Evolutionary conservation across 2,888 invertebrate species (phyloP).

Genomic region (Platycheirus albimanus): DNA sequence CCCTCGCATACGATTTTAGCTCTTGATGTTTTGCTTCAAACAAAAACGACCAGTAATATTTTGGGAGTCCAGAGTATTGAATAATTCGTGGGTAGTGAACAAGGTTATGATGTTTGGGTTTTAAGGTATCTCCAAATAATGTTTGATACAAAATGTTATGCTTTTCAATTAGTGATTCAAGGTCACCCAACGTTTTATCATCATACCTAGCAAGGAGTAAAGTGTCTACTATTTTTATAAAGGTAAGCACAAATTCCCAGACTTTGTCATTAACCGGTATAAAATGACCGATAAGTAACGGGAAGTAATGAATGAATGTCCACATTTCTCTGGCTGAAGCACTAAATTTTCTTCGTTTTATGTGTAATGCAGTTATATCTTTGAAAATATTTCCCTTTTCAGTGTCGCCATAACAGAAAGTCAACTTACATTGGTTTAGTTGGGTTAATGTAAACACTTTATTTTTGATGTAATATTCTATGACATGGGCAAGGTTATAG

Average conservation of each 20-base stretch:
- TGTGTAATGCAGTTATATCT: background rate
- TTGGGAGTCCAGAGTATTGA: constrained; percentile 9
- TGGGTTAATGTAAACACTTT: background rate
- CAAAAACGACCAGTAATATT: constrained; percentile 5
- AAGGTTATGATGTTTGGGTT: constrained; percentile 13
- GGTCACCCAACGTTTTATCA: background rate
- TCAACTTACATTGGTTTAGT: background rate
- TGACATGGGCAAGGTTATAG: background rate
- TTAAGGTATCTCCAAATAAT: constrained; percentile 32
- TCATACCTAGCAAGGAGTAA: constrained; percentile 32
- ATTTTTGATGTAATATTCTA: background rate
- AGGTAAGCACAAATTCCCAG: constrained; percentile 47
- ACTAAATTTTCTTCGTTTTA: background rate
- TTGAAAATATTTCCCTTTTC: background rate
- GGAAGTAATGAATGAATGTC: constrained; percentile 53
- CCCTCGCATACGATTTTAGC: constrained; percentile 4
- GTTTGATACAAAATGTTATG: constrained; percentile 31
- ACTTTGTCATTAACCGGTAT: too few relatives aligned
- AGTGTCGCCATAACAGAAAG: background rate
- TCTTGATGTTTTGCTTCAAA: constrained; percentile 18
- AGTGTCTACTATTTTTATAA: constrained; percentile 35
- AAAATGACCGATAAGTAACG: constrained; percentile 62
- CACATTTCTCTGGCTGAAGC: constrained; percentile 8
- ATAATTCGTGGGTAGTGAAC: constrained; percentile 16
- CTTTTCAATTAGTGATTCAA: constrained; percentile 16